Base-by-base conservation (phyloP, 2,113 vertebrate genomes). In the Antennarius striatus region DNA sequence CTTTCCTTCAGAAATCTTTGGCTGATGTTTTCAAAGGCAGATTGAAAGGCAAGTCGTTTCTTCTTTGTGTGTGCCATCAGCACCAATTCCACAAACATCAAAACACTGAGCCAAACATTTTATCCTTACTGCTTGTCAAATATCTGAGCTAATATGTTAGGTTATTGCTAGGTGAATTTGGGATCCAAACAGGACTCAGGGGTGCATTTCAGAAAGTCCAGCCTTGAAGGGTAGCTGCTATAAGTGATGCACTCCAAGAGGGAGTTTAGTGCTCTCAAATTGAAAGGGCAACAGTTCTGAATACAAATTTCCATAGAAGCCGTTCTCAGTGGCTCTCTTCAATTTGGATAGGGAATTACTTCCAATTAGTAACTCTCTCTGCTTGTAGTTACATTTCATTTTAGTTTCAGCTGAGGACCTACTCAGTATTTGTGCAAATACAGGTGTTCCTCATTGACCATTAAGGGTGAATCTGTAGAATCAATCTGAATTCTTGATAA, bases 241-340 rank as follows among this genome's bases (percentile, higher is more conserved):
- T 61, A 51, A 46, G 32, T 6, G 11, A 42, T 56, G 11, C 22
- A 17, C n/a, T 70, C 15, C 29, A 50, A 65, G 61, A 17, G 28
- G 48, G 15, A 57, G 50, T 66, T 66, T 52, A 49, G 16, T 22
- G 36, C 11, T 63, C 53, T 49, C 29, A 13, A 52, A 46, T 68
- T 43, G 64, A 13, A n/a, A 47, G 29, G 49, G 39, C 50, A 57
- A 48, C 48, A 55, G 15, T 8, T 63, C 13, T 71, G 59, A 74
- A 75, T 77, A 48, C 56, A 62, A 59, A 78, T 73, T 49, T 75
- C 30, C 39, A 32, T 50, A 17, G 15, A 54, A 22, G 45, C 32
- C 55, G 66, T 69, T 66, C 56, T 47, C 53, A 32, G 12, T 2
- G 52, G 55, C 46, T 58, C 15, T 71, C 29, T 50, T 39, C 42